Evolutionary conservation across 2,888 invertebrate genomes (phyloP).

Genomic region (Lathronympha strigana): DNA sequence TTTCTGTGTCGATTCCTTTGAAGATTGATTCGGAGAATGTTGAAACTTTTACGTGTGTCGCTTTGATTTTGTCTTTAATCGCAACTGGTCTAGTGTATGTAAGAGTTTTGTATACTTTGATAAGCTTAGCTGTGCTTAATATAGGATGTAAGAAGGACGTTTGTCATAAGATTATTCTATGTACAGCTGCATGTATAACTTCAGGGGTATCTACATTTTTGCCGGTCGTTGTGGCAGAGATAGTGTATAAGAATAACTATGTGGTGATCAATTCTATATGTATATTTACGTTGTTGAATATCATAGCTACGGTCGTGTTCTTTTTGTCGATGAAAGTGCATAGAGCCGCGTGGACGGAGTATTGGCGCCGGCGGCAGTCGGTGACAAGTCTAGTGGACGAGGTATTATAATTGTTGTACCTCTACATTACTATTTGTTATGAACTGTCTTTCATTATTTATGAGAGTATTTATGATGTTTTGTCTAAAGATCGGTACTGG

Average conservation of each 20-base stretch:
- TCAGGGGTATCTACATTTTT: slow-evolving; percentile 30
- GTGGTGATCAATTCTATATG: slow-evolving; percentile 32
- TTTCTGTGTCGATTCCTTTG: slow-evolving; percentile 25
- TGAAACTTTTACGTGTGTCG: slow-evolving; percentile 21
- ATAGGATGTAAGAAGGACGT: slow-evolving; percentile 29
- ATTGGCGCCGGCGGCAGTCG: slow-evolving; percentile 29
- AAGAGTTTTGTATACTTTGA: slow-evolving; percentile 30
- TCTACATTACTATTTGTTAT: too few relatives aligned
- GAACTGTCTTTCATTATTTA: too few relatives aligned
- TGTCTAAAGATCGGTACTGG: too few relatives aligned
- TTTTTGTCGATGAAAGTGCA: slow-evolving; percentile 30
- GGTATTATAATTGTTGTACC: not conserved
- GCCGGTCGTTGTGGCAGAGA: slow-evolving; percentile 34
- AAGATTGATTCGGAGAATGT: slow-evolving; percentile 20
- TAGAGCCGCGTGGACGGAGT: slow-evolving; percentile 18
- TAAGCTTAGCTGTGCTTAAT: slow-evolving; percentile 17
- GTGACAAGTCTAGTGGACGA: slow-evolving; percentile 9
- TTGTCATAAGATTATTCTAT: slow-evolving; percentile 31
- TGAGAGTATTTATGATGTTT: too few relatives aligned
- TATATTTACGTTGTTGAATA: slow-evolving; percentile 30
- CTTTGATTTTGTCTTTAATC: slow-evolving; percentile 22
- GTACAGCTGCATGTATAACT: slow-evolving; percentile 29
- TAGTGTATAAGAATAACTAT: slow-evolving; percentile 21
- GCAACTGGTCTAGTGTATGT: slow-evolving; percentile 25
- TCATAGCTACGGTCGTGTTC: slow-evolving; percentile 21